Conservation (phyloP, 92 coral and sea anemone species). For the Palythoa caribaeorum region DNA sequence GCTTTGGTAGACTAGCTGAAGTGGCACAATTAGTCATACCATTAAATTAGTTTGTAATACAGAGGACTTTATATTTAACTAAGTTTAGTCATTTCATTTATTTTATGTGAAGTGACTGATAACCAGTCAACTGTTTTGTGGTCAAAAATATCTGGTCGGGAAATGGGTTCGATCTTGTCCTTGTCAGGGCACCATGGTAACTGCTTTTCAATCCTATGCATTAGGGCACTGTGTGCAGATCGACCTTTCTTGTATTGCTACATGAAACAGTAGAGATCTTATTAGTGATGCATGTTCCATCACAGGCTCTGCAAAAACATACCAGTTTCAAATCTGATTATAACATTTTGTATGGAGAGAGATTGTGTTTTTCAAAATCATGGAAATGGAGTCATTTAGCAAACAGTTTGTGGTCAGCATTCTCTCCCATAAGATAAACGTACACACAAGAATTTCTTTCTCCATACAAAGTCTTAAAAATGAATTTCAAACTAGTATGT, state of each 20-base stretch:
- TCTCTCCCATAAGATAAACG: too few species aligned
- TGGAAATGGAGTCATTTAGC: too few species aligned
- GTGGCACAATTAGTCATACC: too few species aligned
- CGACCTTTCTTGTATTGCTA: conserved; percentile 87
- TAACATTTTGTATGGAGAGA: too few species aligned
- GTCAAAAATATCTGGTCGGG: conserved; percentile 91
- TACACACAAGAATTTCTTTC: too few species aligned
- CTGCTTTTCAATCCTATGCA: conserved; percentile 84
- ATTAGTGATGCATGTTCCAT: neutral
- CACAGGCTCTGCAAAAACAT: neutral
- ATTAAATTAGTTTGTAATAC: too few species aligned
- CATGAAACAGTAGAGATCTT: neutral
- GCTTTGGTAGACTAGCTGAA: too few species aligned
- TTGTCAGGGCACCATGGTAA: conserved; percentile 87
- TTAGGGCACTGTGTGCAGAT: conserved; percentile 80
- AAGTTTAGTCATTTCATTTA: conserved; percentile 74
- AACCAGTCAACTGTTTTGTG: conserved; percentile 94
- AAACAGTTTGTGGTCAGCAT: too few species aligned
- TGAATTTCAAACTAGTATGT: too few species aligned
- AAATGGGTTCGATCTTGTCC: conserved; percentile 74
- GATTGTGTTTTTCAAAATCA: too few species aligned
- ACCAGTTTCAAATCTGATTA: neutral
- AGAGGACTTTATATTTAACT: neutral
- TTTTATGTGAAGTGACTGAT: conserved; percentile 79
- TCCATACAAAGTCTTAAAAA: too few species aligned